Percentiles rank a stretch among this genome's conserved stretches.
Evolutionary conservation across 1,140 invertebrate genomes (phyloP).

Genomic region (Ptiloglossa arizonensis): DNA sequence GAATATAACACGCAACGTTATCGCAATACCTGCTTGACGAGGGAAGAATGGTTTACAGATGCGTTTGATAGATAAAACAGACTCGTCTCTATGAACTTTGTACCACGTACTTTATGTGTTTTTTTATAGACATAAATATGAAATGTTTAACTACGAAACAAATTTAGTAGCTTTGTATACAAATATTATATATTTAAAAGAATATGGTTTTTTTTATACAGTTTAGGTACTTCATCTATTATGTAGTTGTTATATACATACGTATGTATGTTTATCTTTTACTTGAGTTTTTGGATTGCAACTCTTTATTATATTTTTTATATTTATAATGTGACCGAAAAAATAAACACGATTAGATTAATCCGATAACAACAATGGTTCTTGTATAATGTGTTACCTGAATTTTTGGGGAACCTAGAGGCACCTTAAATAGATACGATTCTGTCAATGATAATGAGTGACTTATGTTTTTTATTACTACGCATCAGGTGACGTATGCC

Average conservation of each 20-base stretch:
- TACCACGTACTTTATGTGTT: not conserved
- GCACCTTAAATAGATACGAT: slow-evolving; percentile 16
- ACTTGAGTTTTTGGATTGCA: not conserved
- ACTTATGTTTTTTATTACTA: slow-evolving; percentile 24
- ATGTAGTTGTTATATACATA: not conserved
- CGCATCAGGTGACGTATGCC: slow-evolving; percentile 5
- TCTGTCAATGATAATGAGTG: slow-evolving; percentile 26
- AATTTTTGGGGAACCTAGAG: not conserved
- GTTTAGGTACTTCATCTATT: not conserved
- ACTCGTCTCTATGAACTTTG: not conserved
- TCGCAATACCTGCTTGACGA: not conserved
- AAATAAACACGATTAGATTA: not conserved
- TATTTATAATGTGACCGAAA: not conserved
- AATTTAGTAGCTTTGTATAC: not conserved
- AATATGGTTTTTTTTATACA: not conserved
- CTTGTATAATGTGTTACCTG: not conserved
- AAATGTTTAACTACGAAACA: not conserved
- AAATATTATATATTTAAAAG: not conserved
- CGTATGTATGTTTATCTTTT: too few relatives aligned
- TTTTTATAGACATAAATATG: not conserved
- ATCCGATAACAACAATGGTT: not conserved
- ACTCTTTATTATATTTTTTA: not conserved
- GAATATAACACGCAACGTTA: not conserved
- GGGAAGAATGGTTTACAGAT: slow-evolving; percentile 10
- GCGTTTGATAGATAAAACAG: slow-evolving; percentile 19